Base-by-base conservation (phyloP, 2,113 vertebrate genomes). In the Plectropomus leopardus region DNA sequence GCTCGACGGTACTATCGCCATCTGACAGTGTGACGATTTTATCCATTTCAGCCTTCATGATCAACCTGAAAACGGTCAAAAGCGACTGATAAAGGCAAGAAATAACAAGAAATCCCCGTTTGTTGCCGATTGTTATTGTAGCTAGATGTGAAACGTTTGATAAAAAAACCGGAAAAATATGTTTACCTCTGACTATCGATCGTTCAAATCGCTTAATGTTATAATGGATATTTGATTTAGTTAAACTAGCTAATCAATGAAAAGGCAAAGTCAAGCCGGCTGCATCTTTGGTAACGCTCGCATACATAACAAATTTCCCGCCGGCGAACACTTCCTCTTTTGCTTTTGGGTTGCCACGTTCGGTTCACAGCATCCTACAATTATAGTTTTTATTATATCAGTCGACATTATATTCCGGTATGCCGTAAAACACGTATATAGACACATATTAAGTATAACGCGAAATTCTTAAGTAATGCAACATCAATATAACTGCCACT, bases 21-120 rank as follows among this genome's bases (percentile, higher is more conserved):
- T 89, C 86, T 4, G 93, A 91, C 60, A 95, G 83, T 0, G 70
- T 87, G 23, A 92, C 34, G 11, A 95, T 93, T 89, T 88, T 90
- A 15, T 95, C 93, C 16, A 89, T 69, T 8, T 82, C 88, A 54
- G 72, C 76, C 3, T 26, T 93, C 94, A 93, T 94, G 17, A 16
- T 91, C 3, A 19, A 63, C 32, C 23, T 53, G 21, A 10, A 45
- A 3, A 64, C n/a, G 9, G 1, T 53, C 5, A 65, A 1, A 54
- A 34, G 16, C 26, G 1, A 1, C 26, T 23, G 65, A 23, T n/a
- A 23, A 34, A 32, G n/a, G 26, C 4, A n/a, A n/a, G 16, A 70
- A 1, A 21, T 2, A 23, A 17, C 47, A 59, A 48, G 45, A 19
- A 69, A 47, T 10, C 15, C 2, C 26, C 6, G 9, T 44, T 11